Conservation (phyloP, 2,888 invertebrate genomes). For the Habroteleia sp. region DNA sequence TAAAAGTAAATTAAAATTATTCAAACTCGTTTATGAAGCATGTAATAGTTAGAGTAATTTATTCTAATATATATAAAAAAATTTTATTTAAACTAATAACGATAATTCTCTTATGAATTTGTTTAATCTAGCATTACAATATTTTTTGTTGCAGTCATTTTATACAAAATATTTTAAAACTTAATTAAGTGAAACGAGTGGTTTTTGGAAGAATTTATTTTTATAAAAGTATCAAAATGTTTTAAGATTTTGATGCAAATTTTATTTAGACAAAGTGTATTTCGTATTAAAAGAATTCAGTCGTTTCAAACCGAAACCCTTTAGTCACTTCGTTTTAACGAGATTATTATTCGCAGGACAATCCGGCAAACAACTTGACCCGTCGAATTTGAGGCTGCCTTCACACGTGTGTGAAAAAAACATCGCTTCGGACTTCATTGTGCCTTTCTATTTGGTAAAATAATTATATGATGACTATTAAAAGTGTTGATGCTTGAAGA, state of each 20-base stretch:
- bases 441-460: slow-evolving; percentile 29
- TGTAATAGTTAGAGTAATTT: too few relatives aligned
- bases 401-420: slow-evolving; percentile 37
- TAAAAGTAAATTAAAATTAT: too few relatives aligned
- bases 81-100: too few relatives aligned
- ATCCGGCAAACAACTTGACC: slow-evolving; percentile 53
- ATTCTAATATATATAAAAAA: too few relatives aligned
- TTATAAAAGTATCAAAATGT: slow-evolving; percentile 30
- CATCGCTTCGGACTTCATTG: not conserved
- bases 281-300: slow-evolving; percentile 43
- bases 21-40: too few relatives aligned
- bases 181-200: slow-evolving; percentile 37
- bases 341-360: slow-evolving; percentile 63
- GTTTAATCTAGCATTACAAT: too few relatives aligned
- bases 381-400: slow-evolving; percentile 41
- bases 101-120: too few relatives aligned
- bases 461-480: slow-evolving; percentile 42
- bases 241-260: slow-evolving; percentile 44
- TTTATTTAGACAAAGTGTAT: slow-evolving; percentile 55
- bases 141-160: too few relatives aligned
- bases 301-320: slow-evolving; percentile 47
- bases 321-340: slow-evolving; percentile 55
- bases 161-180: slow-evolving; percentile 27
- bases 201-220: slow-evolving; percentile 20
- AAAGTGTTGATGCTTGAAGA: slow-evolving; percentile 20